These are phyloP conservation scores for Geopemphigus sp. DNA, from an alignment of 1,140 invertebrate species.

Conservation along the genomic window DNA sequence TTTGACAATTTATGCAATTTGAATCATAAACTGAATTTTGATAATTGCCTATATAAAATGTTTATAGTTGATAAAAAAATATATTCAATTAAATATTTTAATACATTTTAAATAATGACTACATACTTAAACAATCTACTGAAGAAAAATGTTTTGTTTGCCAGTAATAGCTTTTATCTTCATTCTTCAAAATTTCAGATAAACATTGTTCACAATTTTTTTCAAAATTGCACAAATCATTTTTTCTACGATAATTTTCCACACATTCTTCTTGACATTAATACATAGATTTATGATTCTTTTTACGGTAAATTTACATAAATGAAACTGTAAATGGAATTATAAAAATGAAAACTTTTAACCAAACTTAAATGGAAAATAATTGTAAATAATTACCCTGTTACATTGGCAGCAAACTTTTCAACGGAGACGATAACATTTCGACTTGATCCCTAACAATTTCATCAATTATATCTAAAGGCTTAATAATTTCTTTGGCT, in stretches of 20 bases:
- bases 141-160: conserved; percentile 39
- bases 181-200: too few species aligned
- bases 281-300: conserved; percentile 57
- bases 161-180: conserved; percentile 23
- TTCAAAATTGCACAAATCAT: too few species aligned
- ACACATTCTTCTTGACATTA: conserved; percentile 59
- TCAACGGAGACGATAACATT: conserved; percentile 1
- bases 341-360: conserved; percentile 32
- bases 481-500: conserved; percentile 31
- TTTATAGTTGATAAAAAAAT: too few species aligned
- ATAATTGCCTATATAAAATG: too few species aligned
- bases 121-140: conserved; percentile 11
- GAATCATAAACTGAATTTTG: too few species aligned
- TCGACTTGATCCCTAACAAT: conserved; percentile 34
- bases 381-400: conserved; percentile 50
- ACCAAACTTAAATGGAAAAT: too few species aligned
- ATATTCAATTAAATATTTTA: too few species aligned
- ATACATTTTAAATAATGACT: not conserved
- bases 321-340: conserved; percentile 55
- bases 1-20: conserved; percentile 23
- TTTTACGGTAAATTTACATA: conserved; percentile 58
- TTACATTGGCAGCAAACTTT: conserved; percentile 46
- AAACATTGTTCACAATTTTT: too few species aligned
- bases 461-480: conserved; percentile 20
- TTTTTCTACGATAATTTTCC: conserved; percentile 55